Base-by-base conservation (phyloP, 2,888 invertebrate species). In the Nemotelus nigrinus region DNA sequence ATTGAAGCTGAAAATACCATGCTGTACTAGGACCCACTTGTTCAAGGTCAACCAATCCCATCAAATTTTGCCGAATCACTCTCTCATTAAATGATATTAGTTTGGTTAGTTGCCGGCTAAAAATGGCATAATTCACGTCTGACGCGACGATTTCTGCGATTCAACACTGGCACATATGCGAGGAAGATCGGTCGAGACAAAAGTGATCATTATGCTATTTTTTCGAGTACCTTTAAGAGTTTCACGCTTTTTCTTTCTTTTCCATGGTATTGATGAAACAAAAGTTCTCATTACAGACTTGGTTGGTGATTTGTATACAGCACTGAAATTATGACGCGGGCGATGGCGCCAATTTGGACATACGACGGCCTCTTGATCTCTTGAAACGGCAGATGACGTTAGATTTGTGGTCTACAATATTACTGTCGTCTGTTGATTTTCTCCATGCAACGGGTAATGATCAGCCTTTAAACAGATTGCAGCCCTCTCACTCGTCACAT, bases 71-170 rank as follows among this genome's bases (percentile, higher is more conserved):
- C 60, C 60, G 7, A 60, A n/a, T 60, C 60, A 60, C 60, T 43
- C 60, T 10, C 60, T 60, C 41, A 41, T 60, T 43, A 41, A 39
- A 43, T 60, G 60, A 3, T 41, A 60, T 39, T 60, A 60, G 41
- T 60, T 25, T 60, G 60, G 60, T 39, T 3, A 41, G 41, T 39
- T 39, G 41, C 60, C 60, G 41, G 25, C 3, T 60, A 43, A 60
- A 60, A 39, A n/a, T 60, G 60, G 60, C 60, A 60, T 60, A 60
- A 60, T 60, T 60, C 60, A 60, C 60, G 60, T 60, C 60, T 25
- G 7, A 60, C 60, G 41, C 41, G 60, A 60, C 60, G n/a, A 4
- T 60, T 39, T 39, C 3, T 39, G 60, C 60, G 25, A 39, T 60
- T 60, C 41, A 1, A 7, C 60, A 43, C 25, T 39, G 3, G 60